These are phyloP conservation scores for Otis tarda DNA, from an alignment of 2,113 vertebrate genomes.

Conservation along the genomic window DNA sequence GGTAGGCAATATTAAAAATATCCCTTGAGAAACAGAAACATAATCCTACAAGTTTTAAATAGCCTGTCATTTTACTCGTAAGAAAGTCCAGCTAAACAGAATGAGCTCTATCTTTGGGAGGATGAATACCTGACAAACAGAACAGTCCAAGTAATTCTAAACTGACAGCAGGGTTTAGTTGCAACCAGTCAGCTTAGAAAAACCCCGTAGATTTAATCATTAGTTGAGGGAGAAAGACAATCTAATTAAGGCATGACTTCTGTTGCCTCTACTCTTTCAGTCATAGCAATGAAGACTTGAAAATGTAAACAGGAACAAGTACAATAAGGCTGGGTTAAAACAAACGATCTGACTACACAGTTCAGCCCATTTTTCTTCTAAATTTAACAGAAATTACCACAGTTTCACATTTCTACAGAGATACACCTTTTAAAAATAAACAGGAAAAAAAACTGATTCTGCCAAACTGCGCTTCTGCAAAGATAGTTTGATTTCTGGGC, in stretches of 20 bases:
- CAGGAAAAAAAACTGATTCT: background rate
- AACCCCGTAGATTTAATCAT: background rate
- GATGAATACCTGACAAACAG: background rate
- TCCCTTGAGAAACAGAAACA: background rate
- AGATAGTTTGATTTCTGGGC: background rate
- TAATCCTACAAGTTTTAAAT: background rate
- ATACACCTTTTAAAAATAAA: background rate
- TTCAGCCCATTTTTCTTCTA: background rate
- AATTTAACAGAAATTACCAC: background rate
- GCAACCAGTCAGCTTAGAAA: background rate
- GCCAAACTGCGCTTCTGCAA: background rate
- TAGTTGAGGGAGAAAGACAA: background rate
- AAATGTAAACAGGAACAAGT: background rate
- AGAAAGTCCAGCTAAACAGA: background rate
- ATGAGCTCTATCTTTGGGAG: background rate
- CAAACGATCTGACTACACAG: background rate
- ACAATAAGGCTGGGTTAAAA: background rate
- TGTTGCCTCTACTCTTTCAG: background rate
- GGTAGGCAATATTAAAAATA: background rate
- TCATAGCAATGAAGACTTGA: background rate
- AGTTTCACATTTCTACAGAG: background rate
- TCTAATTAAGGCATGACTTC: background rate
- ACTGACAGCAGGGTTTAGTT: background rate
- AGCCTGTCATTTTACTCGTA: background rate
- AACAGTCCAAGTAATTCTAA: background rate